Evolutionary conservation across 2,888 invertebrate species (phyloP), one percentile per base, ranked within the genome.

Genomic region (Cybosia mesomella): DNA sequence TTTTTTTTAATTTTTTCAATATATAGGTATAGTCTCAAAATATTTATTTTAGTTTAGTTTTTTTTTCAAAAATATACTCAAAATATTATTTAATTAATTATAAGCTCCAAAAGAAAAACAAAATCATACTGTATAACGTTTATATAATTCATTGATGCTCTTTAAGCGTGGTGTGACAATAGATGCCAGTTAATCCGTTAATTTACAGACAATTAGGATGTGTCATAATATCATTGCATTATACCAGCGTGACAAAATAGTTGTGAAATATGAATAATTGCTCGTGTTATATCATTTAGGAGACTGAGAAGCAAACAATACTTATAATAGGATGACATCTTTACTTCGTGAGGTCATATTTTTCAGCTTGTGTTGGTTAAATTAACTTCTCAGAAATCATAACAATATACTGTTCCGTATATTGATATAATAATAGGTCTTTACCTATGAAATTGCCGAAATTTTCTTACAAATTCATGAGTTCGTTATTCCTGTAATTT

Each of bases 151-250:
- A 36, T 39, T 22, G 39, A 36, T 39, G 49, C 1, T 15, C 21
- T 15, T 13, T 36, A 59, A 36, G 0, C 15, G 15, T 39, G 15
- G 8, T 9, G 0, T 39, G 8, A 58, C 9, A 58, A 34, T 34
- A 21, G 58, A 4, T 34, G 58, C 22, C 15, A 36, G 36, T 43
- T 60, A 60, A 57, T 57, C 64, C n/a, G 10, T 21, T 58, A 22
- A 58, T 64, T 58, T 21, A 58, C n/a, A n/a, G 57, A 28, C 69
- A 76, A 70, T 68, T 32, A 74, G 66, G 70, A 70, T 67, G 75
- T 66, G 58, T 67, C 70, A 76, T 70, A 68, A 75, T 77, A 73
- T 64, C 68, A 57, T 53, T 66, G 70, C 64, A 61, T 57, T 62
- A 10, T 54, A 24, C 55, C n/a, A 28, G 43, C 32, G 54, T 70